Percentiles rank a stretch among this genome's conserved stretches.
Conservation (phyloP, 2,888 invertebrate species). For the Calliopum simillimum region DNA sequence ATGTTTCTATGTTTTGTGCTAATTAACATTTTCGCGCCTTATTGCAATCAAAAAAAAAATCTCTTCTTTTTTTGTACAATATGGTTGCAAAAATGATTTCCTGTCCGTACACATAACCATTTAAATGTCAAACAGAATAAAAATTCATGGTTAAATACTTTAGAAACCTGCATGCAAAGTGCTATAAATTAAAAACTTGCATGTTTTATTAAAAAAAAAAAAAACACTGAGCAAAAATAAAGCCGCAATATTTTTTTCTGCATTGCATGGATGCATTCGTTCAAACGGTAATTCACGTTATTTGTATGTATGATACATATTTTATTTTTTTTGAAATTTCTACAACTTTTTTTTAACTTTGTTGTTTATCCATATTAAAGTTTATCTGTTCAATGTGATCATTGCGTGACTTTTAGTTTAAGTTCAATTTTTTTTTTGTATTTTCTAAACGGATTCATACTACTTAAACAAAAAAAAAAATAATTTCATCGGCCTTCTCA, state of each 20-base stretch:
- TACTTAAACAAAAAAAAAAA: too few relatives aligned
- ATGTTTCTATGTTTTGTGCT: constrained; percentile 5
- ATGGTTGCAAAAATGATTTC: neutral
- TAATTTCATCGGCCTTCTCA: too few relatives aligned
- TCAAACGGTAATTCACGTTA: neutral
- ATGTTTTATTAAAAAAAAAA: constrained; percentile 24
- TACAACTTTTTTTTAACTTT: constrained; percentile 38
- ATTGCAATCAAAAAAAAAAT: neutral
- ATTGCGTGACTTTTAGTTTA: too few relatives aligned
- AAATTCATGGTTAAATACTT: constrained; percentile 1
- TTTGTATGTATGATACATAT: neutral
- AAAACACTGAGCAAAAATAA: neutral
- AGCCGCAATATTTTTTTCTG: neutral
- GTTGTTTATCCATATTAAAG: constrained; percentile 25
- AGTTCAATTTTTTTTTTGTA: too few relatives aligned
- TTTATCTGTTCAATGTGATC: constrained; percentile 41
- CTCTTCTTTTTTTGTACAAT: neutral
- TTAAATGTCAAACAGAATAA: neutral
- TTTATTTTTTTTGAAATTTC: neutral
- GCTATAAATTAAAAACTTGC: constrained; percentile 44
- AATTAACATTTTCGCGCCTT: constrained; percentile 22
- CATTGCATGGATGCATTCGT: too few relatives aligned
- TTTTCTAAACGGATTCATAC: too few relatives aligned
- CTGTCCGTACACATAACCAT: neutral
- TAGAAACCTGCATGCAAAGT: constrained; percentile 44